Evolutionary conservation across 2,113 vertebrate genomes (phyloP).

Genomic region (Tetraodon nigroviridis): DNA sequence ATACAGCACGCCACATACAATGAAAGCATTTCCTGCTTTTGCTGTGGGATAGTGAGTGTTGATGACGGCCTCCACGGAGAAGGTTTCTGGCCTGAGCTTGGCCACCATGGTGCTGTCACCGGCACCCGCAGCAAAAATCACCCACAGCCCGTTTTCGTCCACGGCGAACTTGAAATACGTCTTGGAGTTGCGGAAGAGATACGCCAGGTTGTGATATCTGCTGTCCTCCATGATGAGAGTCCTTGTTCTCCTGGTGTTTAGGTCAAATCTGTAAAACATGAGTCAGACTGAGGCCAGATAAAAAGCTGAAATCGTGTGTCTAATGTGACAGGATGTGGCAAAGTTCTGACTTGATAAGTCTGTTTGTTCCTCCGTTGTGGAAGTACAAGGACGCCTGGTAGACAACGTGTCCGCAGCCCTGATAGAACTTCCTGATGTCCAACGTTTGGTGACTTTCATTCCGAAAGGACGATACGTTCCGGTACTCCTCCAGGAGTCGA

Average conservation of each 20-base stretch:
- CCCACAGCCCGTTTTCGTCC: slow-evolving; percentile 87
- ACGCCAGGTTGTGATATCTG: slow-evolving; percentile 78
- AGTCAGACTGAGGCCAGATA: neutral
- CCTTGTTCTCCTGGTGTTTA: slow-evolving; percentile 62
- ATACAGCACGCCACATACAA: slow-evolving; percentile 82
- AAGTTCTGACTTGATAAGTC: slow-evolving; percentile 78
- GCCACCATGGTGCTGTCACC: slow-evolving; percentile 79
- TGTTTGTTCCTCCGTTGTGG: slow-evolving; percentile 79
- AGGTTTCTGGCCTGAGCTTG: slow-evolving; percentile 71
- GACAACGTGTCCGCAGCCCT: slow-evolving; percentile 85
- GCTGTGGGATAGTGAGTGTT: slow-evolving; percentile 83
- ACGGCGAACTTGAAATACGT: slow-evolving; percentile 87
- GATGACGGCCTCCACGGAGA: slow-evolving; percentile 69
- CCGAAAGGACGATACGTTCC: slow-evolving; percentile 65
- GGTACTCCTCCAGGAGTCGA: slow-evolving; percentile 73
- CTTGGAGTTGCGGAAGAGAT: slow-evolving; percentile 87
- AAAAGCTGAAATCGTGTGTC: neutral
- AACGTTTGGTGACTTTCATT: slow-evolving; percentile 63
- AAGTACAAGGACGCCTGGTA: slow-evolving; percentile 83
- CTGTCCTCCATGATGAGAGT: slow-evolving; percentile 73
- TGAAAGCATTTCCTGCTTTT: slow-evolving; percentile 87
- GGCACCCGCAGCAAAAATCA: slow-evolving; percentile 80
- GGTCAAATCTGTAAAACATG: slow-evolving; percentile 71
- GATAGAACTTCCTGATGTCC: slow-evolving; percentile 71
- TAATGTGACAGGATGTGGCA: neutral